These are phyloP conservation scores for Mustelus asterias DNA, from an alignment of 2,113 vertebrate genomes.

Conservation along the genomic window DNA sequence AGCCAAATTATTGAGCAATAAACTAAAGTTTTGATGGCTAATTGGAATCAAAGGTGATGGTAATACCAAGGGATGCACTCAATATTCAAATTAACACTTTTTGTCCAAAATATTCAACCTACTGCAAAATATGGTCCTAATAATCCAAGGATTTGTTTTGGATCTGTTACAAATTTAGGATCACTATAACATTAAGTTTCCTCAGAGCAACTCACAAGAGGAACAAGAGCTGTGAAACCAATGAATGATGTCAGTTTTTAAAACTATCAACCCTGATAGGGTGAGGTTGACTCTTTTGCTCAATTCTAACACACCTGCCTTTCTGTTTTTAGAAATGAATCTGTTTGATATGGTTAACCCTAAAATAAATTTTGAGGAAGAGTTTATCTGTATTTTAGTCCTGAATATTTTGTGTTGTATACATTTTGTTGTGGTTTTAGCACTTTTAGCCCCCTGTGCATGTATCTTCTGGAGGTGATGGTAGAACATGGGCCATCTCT, in stretches of 20 bases:
- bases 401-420: too few relatives aligned
- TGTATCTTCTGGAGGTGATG: background rate
- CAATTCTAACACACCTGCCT: background rate
- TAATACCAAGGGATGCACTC: background rate
- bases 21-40: background rate
- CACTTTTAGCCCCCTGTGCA: background rate
- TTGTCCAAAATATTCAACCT: background rate
- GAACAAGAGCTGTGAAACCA: background rate
- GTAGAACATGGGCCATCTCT: background rate
- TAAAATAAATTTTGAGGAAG: too few relatives aligned
- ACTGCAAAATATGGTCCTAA: background rate
- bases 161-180: background rate
- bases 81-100: background rate
- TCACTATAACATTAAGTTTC: too few relatives aligned
- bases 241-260: background rate
- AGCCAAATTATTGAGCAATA: background rate
- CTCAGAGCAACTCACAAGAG: background rate
- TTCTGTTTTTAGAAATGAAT: background rate
- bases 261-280: background rate
- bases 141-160: background rate
- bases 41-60: background rate
- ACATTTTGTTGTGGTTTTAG: too few relatives aligned
- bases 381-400: too few relatives aligned
- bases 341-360: background rate
- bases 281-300: background rate